These are phyloP conservation scores for Dasyornis broadbenti DNA, from an alignment of 2,113 vertebrate genomes.

Conservation along the genomic window DNA sequence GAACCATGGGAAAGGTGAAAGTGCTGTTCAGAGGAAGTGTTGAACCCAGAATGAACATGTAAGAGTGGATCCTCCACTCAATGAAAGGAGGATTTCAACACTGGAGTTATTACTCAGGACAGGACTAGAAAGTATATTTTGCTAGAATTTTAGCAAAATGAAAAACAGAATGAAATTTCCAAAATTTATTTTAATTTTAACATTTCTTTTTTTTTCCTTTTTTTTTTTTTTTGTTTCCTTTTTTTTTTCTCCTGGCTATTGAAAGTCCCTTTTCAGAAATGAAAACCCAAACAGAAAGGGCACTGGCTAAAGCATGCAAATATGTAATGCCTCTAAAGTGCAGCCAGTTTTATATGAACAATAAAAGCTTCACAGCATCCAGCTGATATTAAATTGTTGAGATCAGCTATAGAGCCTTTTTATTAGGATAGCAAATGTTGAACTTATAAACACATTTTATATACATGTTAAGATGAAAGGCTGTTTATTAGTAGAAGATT, in stretches of 20 bases:
- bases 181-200: background rate
- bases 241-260: background rate
- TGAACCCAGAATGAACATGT: background rate
- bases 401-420: conserved; percentile 2
- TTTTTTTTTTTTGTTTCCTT: too few relatives aligned
- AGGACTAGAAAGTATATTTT: background rate
- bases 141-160: background rate
- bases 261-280: background rate
- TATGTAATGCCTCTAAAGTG: background rate
- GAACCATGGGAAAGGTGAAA: background rate
- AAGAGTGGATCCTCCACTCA: background rate
- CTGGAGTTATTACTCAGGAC: background rate
- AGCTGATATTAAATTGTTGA: background rate
- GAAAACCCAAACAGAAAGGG: background rate
- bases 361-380: conserved; percentile 7
- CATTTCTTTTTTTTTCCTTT: accelerated
- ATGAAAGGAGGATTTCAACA: background rate
- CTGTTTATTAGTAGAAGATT: background rate
- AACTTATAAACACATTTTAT: conserved; percentile 22
- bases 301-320: background rate
- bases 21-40: background rate
- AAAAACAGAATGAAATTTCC: background rate
- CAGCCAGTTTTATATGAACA: background rate
- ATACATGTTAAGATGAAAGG: conserved; percentile 27
- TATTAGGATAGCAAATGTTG: conserved; percentile 1